Base-by-base conservation (phyloP, 1,140 invertebrate genomes). In the Panulirus ornatus region DNA sequence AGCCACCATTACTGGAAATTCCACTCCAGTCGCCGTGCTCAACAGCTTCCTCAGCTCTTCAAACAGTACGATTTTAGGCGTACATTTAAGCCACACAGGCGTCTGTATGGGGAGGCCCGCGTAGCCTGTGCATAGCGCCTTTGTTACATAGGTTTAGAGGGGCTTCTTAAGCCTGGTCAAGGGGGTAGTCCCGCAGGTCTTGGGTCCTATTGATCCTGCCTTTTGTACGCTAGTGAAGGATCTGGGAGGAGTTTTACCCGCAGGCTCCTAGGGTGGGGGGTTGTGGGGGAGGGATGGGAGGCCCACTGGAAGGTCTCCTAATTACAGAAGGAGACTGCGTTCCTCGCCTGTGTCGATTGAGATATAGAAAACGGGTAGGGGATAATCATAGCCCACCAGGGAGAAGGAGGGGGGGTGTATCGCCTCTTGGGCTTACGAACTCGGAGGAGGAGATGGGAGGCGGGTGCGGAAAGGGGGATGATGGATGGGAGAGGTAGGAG, bases 171-270 rank as follows among this genome's bases (percentile, higher is more conserved):
- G n/a, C n/a, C n/a, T n/a, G n/a, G n/a, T n/a, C n/a, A n/a, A n/a
- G n/a, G n/a, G n/a, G n/a, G n/a, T n/a, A n/a, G n/a, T n/a, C n/a
- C n/a, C n/a, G n/a, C n/a, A n/a, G n/a, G n/a, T n/a, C n/a, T n/a
- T n/a, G n/a, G n/a, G n/a, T n/a, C 3, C 30, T 81, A 47, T 81
- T 58, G 44, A 81, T n/a, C 47, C 30, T 9, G 76, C 44, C 78
- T 81, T 81, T 81, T 58, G 78, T 81, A 81, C 78, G 30, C 30
- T 81, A 34, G 51, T 54, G 47, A 36, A 85, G 83, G 11, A 27
- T 0, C 2, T 22, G 83, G 66, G 27, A 40, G 42, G 38, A 6
- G 30, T n/a, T n/a, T n/a, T n/a, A n/a, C n/a, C n/a, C n/a, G n/a
- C n/a, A n/a, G n/a, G n/a, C n/a, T n/a, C n/a, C n/a, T n/a, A n/a